Conservation (phyloP, 2,113 vertebrate species). For the Peromyscus californicus region DNA sequence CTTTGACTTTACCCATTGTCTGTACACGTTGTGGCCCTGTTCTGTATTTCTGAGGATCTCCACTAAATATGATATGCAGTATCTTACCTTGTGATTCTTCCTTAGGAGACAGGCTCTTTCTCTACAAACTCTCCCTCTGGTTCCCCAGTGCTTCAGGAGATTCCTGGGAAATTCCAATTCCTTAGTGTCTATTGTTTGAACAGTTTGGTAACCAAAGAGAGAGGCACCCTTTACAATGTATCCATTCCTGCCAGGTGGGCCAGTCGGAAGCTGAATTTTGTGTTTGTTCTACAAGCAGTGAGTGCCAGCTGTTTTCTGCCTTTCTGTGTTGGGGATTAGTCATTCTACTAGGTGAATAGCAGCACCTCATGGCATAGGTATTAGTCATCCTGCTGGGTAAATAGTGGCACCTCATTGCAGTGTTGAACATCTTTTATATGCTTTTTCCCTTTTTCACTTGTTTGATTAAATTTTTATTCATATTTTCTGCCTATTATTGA, state of each 20-base stretch:
- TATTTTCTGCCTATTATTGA: neutral
- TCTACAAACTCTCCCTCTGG: neutral
- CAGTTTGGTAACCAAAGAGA: neutral
- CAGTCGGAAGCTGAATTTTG: neutral
- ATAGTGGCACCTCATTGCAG: neutral
- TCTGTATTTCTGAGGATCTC: neutral
- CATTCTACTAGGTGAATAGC: neutral
- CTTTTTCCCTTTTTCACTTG: neutral
- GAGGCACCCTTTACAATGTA: neutral
- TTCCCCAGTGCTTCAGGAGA: neutral
- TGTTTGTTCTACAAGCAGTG: neutral
- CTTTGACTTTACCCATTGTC: neutral
- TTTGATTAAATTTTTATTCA: neutral
- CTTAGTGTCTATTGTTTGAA: neutral
- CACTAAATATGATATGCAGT: neutral
- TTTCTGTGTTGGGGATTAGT: neutral
- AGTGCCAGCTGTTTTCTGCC: neutral
- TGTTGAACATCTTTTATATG: constrained; percentile 1
- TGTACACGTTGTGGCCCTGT: neutral
- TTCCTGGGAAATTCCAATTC: neutral
- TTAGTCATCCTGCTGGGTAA: too few species aligned
- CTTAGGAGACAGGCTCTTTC: neutral
- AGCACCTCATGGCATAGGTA: too few species aligned
- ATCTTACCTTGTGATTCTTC: neutral
- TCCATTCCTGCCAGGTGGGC: neutral